These are phyloP conservation scores for Biston stratarius DNA, from an alignment of 2,888 invertebrate species.

Conservation along the genomic window DNA sequence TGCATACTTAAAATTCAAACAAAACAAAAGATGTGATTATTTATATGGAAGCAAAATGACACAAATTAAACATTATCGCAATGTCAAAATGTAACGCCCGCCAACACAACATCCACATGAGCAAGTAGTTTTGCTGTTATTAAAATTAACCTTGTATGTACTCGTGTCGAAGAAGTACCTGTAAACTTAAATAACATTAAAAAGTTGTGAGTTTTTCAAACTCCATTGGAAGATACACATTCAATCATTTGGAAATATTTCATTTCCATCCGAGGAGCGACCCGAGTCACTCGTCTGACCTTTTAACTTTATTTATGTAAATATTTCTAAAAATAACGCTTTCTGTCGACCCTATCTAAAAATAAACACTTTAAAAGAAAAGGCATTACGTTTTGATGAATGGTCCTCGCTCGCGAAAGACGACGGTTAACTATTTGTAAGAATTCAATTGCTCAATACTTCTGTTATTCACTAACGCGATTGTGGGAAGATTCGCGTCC, in stretches of 20 bases:
- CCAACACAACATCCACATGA: no score
- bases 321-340: constrained; percentile 9
- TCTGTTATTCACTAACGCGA: background rate
- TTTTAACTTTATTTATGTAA: constrained; percentile 15
- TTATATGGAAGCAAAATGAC: no score
- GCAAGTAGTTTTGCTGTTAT: no score
- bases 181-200: background rate
- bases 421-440: background rate
- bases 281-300: constrained; percentile 1
- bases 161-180: background rate
- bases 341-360: background rate
- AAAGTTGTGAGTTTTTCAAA: constrained; percentile 6
- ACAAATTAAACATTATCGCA: no score
- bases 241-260: constrained; percentile 15
- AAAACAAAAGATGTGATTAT: no score
- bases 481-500: background rate
- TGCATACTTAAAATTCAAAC: no score
- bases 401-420: background rate
- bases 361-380: constrained; percentile 9
- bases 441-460: background rate
- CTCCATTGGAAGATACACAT: background rate
- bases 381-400: constrained; percentile 6
- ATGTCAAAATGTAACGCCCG: no score
- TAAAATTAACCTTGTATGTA: background rate
- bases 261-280: constrained; percentile 4